A percentile compares a stretch with the other conserved stretches of the same genome.
Evolutionary conservation across 2,888 invertebrate genomes (phyloP).

Genomic region (Linnaemya tessellans): DNA sequence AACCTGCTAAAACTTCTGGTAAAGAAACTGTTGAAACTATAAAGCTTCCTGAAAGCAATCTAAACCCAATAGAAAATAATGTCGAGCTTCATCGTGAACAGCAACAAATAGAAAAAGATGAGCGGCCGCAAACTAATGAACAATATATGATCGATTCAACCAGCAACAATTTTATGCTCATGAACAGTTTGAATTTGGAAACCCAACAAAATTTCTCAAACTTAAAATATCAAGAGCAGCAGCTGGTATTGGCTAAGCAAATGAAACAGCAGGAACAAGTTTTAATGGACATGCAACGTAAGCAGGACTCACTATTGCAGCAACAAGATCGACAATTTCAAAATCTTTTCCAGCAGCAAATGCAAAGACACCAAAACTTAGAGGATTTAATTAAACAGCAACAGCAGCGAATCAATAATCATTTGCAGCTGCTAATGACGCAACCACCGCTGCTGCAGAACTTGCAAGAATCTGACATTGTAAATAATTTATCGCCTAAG

Average conservation of each 20-base stretch:
- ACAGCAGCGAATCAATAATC: conserved; percentile 82
- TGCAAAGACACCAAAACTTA: conserved; percentile 81
- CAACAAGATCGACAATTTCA: conserved; percentile 82
- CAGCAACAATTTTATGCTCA: conserved; percentile 77
- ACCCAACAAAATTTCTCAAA: conserved; percentile 78
- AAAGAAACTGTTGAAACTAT: conserved; percentile 72
- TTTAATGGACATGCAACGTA: conserved; percentile 81
- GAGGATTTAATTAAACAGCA: conserved; percentile 82
- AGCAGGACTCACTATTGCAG: conserved; percentile 79
- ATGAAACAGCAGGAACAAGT: conserved; percentile 82
- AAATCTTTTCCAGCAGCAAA: conserved; percentile 80
- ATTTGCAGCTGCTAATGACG: conserved; percentile 81
- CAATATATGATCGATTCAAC: conserved; percentile 31
- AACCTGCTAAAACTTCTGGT: conserved; percentile 14
- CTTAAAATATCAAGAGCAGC: conserved; percentile 82
- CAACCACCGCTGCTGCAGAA: conserved; percentile 75
- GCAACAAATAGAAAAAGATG: background rate
- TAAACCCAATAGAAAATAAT: conserved; percentile 10
- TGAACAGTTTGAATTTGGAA: conserved; percentile 79
- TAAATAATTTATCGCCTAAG: background rate
- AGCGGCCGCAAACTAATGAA: background rate
- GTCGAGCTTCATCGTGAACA: background rate
- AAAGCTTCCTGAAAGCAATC: conserved; percentile 69
- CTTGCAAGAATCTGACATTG: background rate
- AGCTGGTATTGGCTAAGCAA: conserved; percentile 80